phyloP scores from a whole-genome alignment of 2,888 invertebrate species.

The Phalera bucephala region DNA sequence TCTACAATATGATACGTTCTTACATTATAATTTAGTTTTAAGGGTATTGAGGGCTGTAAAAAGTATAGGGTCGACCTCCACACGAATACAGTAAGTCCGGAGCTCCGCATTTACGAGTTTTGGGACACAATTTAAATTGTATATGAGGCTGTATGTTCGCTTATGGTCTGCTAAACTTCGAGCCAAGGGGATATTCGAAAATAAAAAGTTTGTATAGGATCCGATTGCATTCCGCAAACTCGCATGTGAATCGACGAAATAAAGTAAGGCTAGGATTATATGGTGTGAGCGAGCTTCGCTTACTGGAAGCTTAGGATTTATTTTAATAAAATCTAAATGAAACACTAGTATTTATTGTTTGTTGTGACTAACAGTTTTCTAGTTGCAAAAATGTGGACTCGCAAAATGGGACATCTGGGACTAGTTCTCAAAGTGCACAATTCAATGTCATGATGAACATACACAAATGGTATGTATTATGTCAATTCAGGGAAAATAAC shows the following conservation, averaged over 20 bases:
- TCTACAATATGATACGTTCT: no score
- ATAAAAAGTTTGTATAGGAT: slow-evolving; percentile 56
- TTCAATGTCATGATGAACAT: no score
- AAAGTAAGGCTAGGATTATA: slow-evolving; percentile 1
- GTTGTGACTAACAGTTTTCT: no score
- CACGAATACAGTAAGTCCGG: slow-evolving; percentile 41
- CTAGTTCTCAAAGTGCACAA: no score
- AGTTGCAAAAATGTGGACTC: no score
- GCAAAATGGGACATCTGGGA: no score
- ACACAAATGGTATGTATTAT: no score
- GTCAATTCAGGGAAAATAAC: no score
- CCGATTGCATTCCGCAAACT: slow-evolving; percentile 52
- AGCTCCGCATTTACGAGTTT: slow-evolving; percentile 47
- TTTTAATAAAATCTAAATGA: no score
- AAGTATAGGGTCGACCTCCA: slow-evolving; percentile 48
- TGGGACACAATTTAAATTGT: slow-evolving; percentile 70
- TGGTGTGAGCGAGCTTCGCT: not conserved
- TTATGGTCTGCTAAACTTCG: slow-evolving; percentile 34
- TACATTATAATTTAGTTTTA: slow-evolving; percentile 20
- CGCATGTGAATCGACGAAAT: slow-evolving; percentile 42
- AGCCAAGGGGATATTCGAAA: slow-evolving; percentile 42
- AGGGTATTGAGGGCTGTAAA: slow-evolving; percentile 48
- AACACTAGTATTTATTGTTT: no score
- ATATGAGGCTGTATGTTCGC: slow-evolving; percentile 51
- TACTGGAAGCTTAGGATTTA: not conserved